Percentiles rank a stretch among this genome's conserved stretches.
phyloP scores from a whole-genome alignment of 2,888 invertebrate genomes.

The Leptinotarsa haldemani region DNA sequence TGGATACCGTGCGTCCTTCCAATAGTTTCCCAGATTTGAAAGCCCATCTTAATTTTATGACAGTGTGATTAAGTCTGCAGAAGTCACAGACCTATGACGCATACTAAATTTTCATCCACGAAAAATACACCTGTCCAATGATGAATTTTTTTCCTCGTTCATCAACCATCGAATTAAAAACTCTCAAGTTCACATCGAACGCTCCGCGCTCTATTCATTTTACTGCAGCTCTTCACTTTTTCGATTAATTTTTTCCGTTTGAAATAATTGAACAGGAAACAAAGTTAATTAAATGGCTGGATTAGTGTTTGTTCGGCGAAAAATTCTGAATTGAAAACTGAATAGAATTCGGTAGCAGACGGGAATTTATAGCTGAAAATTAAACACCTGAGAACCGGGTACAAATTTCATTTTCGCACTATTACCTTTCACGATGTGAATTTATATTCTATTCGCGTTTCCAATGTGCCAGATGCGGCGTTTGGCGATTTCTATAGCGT shows the following conservation, averaged over 20 bases:
- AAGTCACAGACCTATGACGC: too few relatives aligned
- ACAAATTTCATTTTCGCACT: conserved; percentile 20
- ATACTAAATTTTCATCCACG: too few relatives aligned
- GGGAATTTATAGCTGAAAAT: conserved; percentile 13
- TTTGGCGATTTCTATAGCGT: neutral
- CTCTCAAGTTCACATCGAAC: neutral
- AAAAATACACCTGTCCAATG: too few relatives aligned
- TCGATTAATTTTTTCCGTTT: neutral
- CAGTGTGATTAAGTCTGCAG: too few relatives aligned
- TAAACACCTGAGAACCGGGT: conserved; percentile 9
- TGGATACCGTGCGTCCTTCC: too few relatives aligned
- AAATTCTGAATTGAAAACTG: conserved; percentile 4
- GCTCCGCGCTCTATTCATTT: neutral
- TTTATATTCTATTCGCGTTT: conserved; percentile 13
- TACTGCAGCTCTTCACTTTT: neutral
- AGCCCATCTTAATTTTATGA: too few relatives aligned
- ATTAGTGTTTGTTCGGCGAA: conserved; percentile 8
- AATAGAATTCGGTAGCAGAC: conserved; percentile 17
- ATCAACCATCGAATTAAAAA: neutral
- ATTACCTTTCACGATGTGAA: conserved; percentile 13
- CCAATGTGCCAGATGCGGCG: conserved; percentile 13
- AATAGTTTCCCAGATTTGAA: too few relatives aligned
- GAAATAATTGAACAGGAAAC: conserved; percentile 8
- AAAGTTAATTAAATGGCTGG: conserved; percentile 15
- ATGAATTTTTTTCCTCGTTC: neutral